Percentiles rank a stretch among this genome's conserved stretches.
Evolutionary conservation across 2,113 vertebrate species (phyloP).

Genomic region (Xiphorhynchus elegans): DNA sequence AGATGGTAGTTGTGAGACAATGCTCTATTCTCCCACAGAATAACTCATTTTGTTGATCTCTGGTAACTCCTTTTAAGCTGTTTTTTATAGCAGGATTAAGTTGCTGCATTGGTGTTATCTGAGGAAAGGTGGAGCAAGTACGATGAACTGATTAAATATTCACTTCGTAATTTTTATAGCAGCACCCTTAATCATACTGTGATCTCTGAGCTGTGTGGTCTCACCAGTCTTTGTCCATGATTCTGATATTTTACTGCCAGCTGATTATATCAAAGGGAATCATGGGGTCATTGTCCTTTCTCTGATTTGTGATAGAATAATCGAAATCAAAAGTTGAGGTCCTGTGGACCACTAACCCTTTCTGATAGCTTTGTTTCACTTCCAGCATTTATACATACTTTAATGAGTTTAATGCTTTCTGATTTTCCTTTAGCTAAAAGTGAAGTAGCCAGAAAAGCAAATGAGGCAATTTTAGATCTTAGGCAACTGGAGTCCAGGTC

Average conservation of each 20-base stretch:
- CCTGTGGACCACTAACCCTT: background rate
- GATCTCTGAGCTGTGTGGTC: background rate
- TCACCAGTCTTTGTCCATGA: background rate
- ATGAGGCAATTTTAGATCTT: background rate
- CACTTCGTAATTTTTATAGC: background rate
- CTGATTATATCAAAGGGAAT: background rate
- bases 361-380: background rate
- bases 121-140: slow-evolving; percentile 24
- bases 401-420: background rate
- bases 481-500: background rate
- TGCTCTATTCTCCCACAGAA: background rate
- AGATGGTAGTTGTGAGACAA: background rate
- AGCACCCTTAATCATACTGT: background rate
- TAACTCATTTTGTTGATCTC: background rate
- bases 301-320: background rate
- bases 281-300: background rate
- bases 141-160: slow-evolving; percentile 13
- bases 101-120: background rate
- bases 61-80: background rate
- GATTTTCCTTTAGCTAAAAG: background rate
- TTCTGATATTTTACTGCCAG: background rate
- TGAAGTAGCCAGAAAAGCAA: background rate
- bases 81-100: background rate
- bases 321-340: background rate
- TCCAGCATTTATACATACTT: background rate